A percentile compares a stretch with the other conserved stretches of the same genome.
phyloP scores from a whole-genome alignment of 2,113 vertebrate genomes.

The Podarcis raffonei region DNA sequence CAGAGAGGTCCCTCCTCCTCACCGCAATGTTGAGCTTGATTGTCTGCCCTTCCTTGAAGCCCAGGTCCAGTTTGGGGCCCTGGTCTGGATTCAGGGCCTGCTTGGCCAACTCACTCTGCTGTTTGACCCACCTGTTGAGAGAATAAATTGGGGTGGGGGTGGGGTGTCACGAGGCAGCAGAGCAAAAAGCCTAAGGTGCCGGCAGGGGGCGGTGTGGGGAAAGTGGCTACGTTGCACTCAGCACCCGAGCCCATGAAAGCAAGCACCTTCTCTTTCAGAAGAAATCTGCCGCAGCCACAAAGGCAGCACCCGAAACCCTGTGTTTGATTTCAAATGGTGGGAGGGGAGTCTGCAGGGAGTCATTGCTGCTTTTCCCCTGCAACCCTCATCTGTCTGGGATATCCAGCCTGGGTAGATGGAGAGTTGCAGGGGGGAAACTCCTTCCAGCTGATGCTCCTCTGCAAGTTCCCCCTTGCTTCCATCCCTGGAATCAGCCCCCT shows the following conservation, averaged over 20 bases:
- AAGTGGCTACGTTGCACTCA: background rate
- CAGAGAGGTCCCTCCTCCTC: slow-evolving; percentile 55
- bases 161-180: background rate
- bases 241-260: too few species aligned
- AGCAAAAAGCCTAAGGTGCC: background rate
- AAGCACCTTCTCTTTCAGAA: background rate
- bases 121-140: slow-evolving; percentile 89
- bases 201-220: background rate
- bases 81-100: slow-evolving; percentile 76
- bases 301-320: background rate
- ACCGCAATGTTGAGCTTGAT: slow-evolving; percentile 97
- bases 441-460: too few species aligned
- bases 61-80: slow-evolving; percentile 89
- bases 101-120: slow-evolving; percentile 89
- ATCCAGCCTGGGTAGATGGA: too few species aligned
- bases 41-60: slow-evolving; percentile 98
- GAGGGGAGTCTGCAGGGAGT: too few species aligned
- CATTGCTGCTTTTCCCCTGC: too few species aligned
- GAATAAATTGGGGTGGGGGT: background rate
- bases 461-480: too few species aligned
- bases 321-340: too few species aligned
- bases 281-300: background rate
- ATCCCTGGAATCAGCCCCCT: too few species aligned
- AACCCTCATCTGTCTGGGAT: too few species aligned
- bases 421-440: too few species aligned